Evolutionary conservation across 2,888 invertebrate genomes (phyloP).

Genomic region (Caradrina clavipalpis): DNA sequence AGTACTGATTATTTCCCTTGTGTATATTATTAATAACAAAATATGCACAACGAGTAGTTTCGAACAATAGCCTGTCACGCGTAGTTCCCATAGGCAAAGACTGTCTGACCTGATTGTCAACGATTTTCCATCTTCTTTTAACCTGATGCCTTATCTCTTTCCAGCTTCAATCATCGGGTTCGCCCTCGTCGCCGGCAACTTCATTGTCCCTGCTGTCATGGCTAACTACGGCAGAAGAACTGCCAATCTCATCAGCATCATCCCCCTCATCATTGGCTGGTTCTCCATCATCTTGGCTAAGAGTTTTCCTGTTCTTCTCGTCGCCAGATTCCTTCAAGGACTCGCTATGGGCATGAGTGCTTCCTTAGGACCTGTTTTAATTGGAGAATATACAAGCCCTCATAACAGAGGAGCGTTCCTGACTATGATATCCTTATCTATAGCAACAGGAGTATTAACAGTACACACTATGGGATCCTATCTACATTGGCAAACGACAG

Average conservation of each 20-base stretch:
- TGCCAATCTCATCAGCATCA: constrained; percentile 82
- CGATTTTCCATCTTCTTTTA: neutral
- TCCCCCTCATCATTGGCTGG: constrained; percentile 89
- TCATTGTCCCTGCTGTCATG: constrained; percentile 79
- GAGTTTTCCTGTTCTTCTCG: constrained; percentile 75
- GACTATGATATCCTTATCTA: constrained; percentile 89
- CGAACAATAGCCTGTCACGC: constrained; percentile 1
- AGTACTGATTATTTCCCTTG: constrained; percentile 13
- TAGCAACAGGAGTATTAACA: constrained; percentile 90
- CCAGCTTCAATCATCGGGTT: constrained; percentile 77
- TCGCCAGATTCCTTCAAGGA: constrained; percentile 79
- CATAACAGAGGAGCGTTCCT: constrained; percentile 91
- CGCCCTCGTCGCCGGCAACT: constrained; percentile 73
- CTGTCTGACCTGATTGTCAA: neutral
- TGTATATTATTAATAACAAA: neutral
- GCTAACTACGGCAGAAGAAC: constrained; percentile 88
- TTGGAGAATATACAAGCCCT: constrained; percentile 90
- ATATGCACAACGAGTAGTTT: neutral
- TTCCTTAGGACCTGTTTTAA: constrained; percentile 83
- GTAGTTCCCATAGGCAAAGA: neutral
- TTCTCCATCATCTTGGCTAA: constrained; percentile 75
- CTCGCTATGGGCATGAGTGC: constrained; percentile 86
- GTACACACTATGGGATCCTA: constrained; percentile 91
- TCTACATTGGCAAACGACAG: constrained; percentile 88
- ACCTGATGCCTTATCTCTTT: constrained; percentile 47